phyloP scores from a whole-genome alignment of 2,888 invertebrate species.

The Conistra vaccinii region DNA sequence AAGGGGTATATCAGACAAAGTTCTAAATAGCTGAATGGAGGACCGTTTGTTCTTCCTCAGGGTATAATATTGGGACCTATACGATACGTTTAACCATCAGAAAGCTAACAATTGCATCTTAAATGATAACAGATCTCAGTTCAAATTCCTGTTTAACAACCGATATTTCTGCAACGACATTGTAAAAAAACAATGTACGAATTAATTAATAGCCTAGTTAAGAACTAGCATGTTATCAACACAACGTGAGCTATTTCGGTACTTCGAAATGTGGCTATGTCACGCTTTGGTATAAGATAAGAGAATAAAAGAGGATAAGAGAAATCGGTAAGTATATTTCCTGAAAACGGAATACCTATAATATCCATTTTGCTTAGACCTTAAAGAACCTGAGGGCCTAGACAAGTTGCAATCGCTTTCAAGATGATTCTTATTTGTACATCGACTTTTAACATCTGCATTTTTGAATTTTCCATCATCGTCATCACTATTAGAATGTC shows the following conservation, averaged over 20 bases:
- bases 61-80: constrained; percentile 16
- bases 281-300: background rate
- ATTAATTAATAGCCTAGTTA: background rate
- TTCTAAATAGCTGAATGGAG: too few species aligned
- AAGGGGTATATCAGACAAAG: background rate
- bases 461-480: background rate
- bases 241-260: background rate
- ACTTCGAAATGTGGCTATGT: background rate
- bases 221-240: constrained; percentile 10
- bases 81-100: background rate
- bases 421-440: background rate
- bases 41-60: background rate
- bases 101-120: background rate
- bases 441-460: background rate
- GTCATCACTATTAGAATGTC: background rate
- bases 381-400: background rate
- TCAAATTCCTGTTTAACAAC: background rate
- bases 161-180: background rate
- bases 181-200: background rate
- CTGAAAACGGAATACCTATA: background rate
- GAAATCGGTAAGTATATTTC: background rate
- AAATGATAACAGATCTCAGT: background rate
- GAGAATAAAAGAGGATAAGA: background rate
- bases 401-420: background rate
- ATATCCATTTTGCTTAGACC: background rate